A percentile compares a stretch with the other conserved stretches of the same genome.
Evolutionary conservation across 2,888 invertebrate genomes (phyloP).

Genomic region (Cheilosia vulpina): DNA sequence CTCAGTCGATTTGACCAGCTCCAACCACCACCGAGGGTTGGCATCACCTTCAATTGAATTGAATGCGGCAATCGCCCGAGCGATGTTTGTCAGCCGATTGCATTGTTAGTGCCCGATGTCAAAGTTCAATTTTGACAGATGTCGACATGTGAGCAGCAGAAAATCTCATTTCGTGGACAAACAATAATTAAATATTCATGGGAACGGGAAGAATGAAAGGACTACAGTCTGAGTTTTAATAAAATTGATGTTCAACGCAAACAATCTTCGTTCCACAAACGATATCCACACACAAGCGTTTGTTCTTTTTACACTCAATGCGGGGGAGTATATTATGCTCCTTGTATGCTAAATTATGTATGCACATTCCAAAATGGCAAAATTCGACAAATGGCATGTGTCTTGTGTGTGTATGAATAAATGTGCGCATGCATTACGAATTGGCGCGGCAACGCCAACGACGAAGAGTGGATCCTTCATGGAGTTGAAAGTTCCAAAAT

Average conservation of each 20-base stretch:
- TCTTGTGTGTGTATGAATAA: constrained; percentile 66
- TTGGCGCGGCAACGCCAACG: constrained; percentile 5
- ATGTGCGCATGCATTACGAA: constrained; percentile 72
- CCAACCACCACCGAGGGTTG: constrained; percentile 52
- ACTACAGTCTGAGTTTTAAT: constrained; percentile 54
- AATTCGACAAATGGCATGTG: constrained; percentile 64
- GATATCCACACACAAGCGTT: constrained; percentile 44
- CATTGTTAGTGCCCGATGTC: constrained; percentile 64
- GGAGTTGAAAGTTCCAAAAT: constrained; percentile 36
- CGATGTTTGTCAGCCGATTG: constrained; percentile 56
- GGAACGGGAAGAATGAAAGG: not conserved
- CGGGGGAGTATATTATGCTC: constrained; percentile 5
- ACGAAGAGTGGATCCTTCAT: constrained; percentile 2
- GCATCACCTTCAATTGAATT: constrained; percentile 55
- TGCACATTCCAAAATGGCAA: constrained; percentile 71
- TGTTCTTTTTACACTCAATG: not conserved
- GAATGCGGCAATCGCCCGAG: constrained; percentile 28
- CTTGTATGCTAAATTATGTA: constrained; percentile 65
- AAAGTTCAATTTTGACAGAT: constrained; percentile 72
- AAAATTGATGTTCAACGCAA: constrained; percentile 69
- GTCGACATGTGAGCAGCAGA: constrained; percentile 65
- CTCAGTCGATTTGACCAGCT: constrained; percentile 6
- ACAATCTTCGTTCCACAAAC: constrained; percentile 56
- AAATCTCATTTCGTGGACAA: constrained; percentile 72
- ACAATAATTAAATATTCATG: constrained; percentile 64